Evolutionary conservation across 2,113 vertebrate genomes (phyloP), one percentile per base, ranked within the genome.

Genomic region (Mormyrus lacerda): DNA sequence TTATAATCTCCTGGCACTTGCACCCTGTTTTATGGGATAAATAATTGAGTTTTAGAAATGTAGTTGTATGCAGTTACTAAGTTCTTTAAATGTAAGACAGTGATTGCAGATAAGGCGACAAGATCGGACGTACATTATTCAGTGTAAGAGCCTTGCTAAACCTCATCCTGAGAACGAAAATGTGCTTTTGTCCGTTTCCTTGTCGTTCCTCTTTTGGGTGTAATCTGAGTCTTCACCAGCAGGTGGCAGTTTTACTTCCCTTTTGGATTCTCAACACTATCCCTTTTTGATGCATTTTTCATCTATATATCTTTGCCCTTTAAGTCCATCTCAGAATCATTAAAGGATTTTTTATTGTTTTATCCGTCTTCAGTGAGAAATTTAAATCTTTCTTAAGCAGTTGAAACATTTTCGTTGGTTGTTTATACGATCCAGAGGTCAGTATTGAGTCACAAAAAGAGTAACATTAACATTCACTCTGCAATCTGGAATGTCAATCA

Each of bases 171-270:
- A 76, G 69, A 76, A 15, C 8, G 31, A 17, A 76, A 35, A 39
- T 5, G 31, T 39, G n/a, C 13, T 6, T 42, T 42, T 79, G 73
- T 19, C 73, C 1, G 15, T 5, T 79, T 39, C 73, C 17, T 17
- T 17, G 35, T 35, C 17, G 1, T 51, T 88, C 3, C 65, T 1
- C 5, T 35, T 3, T 8, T 88, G 69, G 45, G 7, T 92, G 91
- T 85, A 92, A 91, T 94, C 91, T 93, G 9, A 87, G 9, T 27
- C 35, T 42, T 0, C 51, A 91, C 91, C 94, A 94, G 92, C 88
- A 93, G 94, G 90, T 93, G 94, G 91, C 94, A 94, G 27, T 53
- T 15, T 69, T 9, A 50, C 42, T 47, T 85, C 83, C 47, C 45
- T 21, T 27, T 27, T 27, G 11, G 44, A 50, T 45, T 42, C 82